Evolutionary conservation across 2,797 vertebrate genomes (phyloP).

Genomic region (Sebastiscus albofasciatus): DNA sequence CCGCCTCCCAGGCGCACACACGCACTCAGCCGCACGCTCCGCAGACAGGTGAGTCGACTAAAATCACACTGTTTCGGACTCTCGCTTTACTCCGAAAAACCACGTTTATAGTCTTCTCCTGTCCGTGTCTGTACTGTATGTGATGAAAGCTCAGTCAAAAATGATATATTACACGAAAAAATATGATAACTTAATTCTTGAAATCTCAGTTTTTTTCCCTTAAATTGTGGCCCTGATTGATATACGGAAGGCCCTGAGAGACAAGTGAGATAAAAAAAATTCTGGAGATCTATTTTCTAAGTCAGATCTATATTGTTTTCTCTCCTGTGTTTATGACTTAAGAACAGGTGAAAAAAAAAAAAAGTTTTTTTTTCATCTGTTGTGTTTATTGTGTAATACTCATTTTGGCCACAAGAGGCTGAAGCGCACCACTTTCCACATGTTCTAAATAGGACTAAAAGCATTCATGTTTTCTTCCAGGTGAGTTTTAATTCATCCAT

Average conservation of each 20-base stretch:
- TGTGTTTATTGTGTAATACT: too few species aligned
- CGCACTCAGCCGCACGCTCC: slow-evolving; percentile 89
- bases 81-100: background rate
- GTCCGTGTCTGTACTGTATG: background rate
- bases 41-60: slow-evolving; percentile 88
- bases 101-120: background rate
- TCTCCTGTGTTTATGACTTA: too few species aligned
- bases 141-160: background rate
- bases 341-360: too few species aligned
- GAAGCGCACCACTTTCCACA: too few species aligned
- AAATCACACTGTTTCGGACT: background rate
- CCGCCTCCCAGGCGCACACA: slow-evolving; percentile 85
- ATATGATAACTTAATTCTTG: background rate
- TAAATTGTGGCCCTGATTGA: too few species aligned
- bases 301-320: too few species aligned
- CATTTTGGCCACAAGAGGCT: too few species aligned
- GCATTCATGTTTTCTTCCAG: too few species aligned
- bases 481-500: too few species aligned
- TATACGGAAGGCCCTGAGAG: background rate
- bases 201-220: background rate
- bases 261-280: background rate
- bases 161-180: background rate
- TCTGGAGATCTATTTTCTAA: background rate
- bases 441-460: too few species aligned
- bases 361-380: too few species aligned